Evolutionary conservation across 2,113 vertebrate genomes (phyloP).

Genomic region (Cromileptes altivelis): DNA sequence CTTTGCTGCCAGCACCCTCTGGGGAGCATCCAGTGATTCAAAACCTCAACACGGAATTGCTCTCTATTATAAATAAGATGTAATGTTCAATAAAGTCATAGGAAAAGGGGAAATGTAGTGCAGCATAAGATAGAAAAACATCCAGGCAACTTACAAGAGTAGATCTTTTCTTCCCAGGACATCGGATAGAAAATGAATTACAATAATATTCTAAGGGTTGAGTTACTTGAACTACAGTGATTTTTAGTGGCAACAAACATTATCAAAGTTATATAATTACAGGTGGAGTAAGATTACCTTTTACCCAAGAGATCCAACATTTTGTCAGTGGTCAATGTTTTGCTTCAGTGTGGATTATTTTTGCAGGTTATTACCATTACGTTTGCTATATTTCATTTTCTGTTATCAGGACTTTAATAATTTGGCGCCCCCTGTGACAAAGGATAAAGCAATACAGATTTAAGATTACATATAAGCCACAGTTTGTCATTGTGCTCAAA

Average conservation of each 20-base stretch:
- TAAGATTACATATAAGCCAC: not conserved
- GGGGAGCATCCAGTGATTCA: not conserved
- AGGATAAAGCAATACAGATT: not conserved
- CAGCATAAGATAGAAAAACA: too few relatives aligned
- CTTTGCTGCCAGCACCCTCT: not conserved
- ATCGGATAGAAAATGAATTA: too few relatives aligned
- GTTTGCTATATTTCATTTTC: not conserved
- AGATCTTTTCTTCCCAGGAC: too few relatives aligned
- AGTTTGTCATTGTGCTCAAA: too few relatives aligned
- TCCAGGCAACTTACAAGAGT: too few relatives aligned
- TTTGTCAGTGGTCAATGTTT: not conserved
- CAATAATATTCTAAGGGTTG: not conserved
- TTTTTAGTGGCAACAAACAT: too few relatives aligned
- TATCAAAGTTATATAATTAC: too few relatives aligned
- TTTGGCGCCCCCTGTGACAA: slow-evolving; percentile 37
- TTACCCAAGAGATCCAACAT: too few relatives aligned
- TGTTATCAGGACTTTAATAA: not conserved
- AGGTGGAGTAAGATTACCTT: too few relatives aligned
- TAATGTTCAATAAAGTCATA: not conserved
- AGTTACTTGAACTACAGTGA: too few relatives aligned
- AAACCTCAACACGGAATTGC: not conserved
- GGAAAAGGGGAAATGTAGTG: not conserved
- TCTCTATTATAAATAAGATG: not conserved
- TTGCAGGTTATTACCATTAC: not conserved
- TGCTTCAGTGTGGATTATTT: not conserved